A percentile compares a stretch with the other conserved stretches of the same genome.
Conservation (phyloP, 2,797 vertebrate genomes). For the Harpagifer antarcticus region DNA sequence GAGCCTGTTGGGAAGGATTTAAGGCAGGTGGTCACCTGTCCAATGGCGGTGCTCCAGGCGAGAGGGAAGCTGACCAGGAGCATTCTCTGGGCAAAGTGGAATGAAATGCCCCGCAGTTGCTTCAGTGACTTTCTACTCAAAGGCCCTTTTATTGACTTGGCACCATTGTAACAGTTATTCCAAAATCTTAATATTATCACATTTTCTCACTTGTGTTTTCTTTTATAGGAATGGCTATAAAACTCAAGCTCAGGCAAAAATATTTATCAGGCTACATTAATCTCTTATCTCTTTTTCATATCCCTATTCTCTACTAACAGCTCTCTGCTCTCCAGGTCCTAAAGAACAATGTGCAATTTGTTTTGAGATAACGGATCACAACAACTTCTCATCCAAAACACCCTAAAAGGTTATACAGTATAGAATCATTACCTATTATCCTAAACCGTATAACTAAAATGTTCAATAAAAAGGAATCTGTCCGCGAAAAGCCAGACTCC, state of each 20-base stretch:
- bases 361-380: neutral
- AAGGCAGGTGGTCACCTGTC: slow-evolving; percentile 28
- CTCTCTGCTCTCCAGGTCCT: slow-evolving; percentile 14
- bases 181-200: neutral
- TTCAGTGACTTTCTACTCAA: neutral
- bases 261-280: slow-evolving; percentile 31
- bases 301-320: slow-evolving; percentile 19
- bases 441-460: neutral
- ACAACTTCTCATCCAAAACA: neutral
- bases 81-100: slow-evolving; percentile 6
- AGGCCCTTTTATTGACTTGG: neutral
- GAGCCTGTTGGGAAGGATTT: slow-evolving; percentile 29
- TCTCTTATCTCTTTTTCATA: slow-evolving; percentile 18
- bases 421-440: neutral
- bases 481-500: neutral
- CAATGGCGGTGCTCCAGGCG: slow-evolving; percentile 12
- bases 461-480: neutral
- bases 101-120: neutral
- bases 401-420: neutral
- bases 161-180: slow-evolving; percentile 2
- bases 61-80: slow-evolving; percentile 25
- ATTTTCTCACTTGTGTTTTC: slow-evolving; percentile 25
- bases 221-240: slow-evolving; percentile 21
- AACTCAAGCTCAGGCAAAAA: slow-evolving; percentile 10
- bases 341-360: neutral